phyloP scores from a whole-genome alignment of 2,888 invertebrate species.

The Drepanosiphum platanoidis region DNA sequence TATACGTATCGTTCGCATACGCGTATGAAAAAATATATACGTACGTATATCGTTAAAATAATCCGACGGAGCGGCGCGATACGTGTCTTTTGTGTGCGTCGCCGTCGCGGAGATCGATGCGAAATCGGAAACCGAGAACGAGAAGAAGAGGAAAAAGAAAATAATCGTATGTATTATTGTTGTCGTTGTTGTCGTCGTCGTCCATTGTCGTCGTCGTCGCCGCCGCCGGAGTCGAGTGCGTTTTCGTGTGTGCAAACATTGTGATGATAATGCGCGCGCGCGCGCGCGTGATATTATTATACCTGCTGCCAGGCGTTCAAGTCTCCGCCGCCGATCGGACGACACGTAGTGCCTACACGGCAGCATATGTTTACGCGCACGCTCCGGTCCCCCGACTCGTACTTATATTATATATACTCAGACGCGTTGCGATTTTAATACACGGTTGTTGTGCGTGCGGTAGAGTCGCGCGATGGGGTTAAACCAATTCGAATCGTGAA shows the following conservation, averaged over 20 bases:
- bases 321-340: conserved; percentile 35
- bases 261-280: no score
- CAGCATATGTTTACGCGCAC: no score
- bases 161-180: not conserved
- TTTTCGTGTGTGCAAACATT: conserved; percentile 27
- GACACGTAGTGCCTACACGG: conserved; percentile 37
- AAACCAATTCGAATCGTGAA: no score
- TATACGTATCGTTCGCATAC: no score
- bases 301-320: conserved; percentile 45
- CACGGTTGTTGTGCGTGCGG: not conserved
- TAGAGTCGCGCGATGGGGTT: no score
- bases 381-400: not conserved
- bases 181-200: not conserved
- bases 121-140: conserved; percentile 58
- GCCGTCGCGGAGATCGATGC: conserved; percentile 5
- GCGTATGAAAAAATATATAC: not conserved
- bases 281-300: conserved; percentile 26
- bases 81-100: conserved; percentile 11
- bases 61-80: no score
- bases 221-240: conserved; percentile 11
- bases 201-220: conserved; percentile 44
- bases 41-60: conserved; percentile 45
- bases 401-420: not conserved
- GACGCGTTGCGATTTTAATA: no score
- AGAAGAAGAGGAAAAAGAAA: not conserved